Percentiles rank a stretch among this genome's conserved stretches.
Evolutionary conservation across 2,797 vertebrate genomes (phyloP).

Genomic region (Triplophysa yarkandensis): DNA sequence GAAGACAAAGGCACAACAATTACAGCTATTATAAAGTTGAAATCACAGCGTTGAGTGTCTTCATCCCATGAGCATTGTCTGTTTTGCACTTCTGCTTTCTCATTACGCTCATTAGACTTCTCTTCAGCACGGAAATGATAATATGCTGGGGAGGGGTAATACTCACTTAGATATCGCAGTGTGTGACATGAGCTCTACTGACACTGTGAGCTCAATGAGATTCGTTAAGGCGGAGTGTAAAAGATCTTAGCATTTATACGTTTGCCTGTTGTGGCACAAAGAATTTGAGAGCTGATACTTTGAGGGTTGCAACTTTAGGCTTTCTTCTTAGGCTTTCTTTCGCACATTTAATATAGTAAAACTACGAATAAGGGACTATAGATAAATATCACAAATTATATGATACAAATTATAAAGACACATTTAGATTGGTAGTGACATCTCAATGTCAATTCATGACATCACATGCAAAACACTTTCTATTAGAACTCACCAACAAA

Average conservation of each 20-base stretch:
- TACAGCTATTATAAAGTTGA: slow-evolving; percentile 45
- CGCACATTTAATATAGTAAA: background rate
- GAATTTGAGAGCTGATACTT: slow-evolving; percentile 33
- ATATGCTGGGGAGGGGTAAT: slow-evolving; percentile 39
- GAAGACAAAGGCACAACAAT: slow-evolving; percentile 30
- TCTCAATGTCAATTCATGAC: too few species aligned
- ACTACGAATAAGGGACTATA: background rate
- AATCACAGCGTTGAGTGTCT: slow-evolving; percentile 20
- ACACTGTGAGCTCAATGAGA: slow-evolving; percentile 45
- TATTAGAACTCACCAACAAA: too few species aligned
- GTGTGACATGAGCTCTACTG: slow-evolving; percentile 43
- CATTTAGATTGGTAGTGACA: background rate
- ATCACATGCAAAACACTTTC: too few species aligned
- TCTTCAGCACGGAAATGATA: slow-evolving; percentile 27
- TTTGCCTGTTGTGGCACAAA: slow-evolving; percentile 27
- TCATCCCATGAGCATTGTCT: slow-evolving; percentile 34
- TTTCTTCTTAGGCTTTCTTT: too few species aligned
- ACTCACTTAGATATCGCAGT: slow-evolving; percentile 22
- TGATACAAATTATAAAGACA: too few species aligned
- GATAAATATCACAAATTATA: background rate
- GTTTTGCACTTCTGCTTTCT: slow-evolving; percentile 9
- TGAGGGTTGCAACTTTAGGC: too few species aligned
- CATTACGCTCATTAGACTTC: slow-evolving; percentile 40
- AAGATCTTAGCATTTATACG: slow-evolving; percentile 42
- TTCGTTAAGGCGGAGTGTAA: slow-evolving; percentile 47